Conservation (phyloP, 2,113 vertebrate genomes). For the Coptodon rendalli region DNA sequence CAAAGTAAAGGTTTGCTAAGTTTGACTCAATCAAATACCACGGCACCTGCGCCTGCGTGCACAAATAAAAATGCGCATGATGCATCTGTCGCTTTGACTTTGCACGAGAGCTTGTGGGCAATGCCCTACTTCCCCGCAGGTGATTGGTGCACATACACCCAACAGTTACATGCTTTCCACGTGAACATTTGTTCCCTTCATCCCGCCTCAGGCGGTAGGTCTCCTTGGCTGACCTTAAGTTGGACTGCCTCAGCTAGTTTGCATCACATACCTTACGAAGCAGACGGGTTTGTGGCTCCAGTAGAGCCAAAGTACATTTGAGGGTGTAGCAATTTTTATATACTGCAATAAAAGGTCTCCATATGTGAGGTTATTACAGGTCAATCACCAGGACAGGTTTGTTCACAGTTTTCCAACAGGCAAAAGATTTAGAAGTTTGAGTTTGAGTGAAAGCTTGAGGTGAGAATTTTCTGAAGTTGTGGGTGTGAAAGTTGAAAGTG, state of each 20-base stretch:
- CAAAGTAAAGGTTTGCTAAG: not conserved
- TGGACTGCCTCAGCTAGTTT: conserved; percentile 46
- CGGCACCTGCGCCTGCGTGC: not conserved
- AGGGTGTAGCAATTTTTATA: not conserved
- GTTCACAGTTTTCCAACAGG: not conserved
- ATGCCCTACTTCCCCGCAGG: conserved; percentile 8
- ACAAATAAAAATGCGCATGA: not conserved
- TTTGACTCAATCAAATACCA: not conserved
- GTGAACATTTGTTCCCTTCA: conserved; percentile 15
- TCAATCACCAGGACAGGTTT: not conserved
- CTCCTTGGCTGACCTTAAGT: conserved; percentile 55
- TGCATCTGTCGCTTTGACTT: conserved; percentile 27
- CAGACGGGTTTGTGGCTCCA: conserved; percentile 6
- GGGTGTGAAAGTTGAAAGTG: not conserved
- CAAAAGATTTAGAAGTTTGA: not conserved
- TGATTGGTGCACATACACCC: not conserved
- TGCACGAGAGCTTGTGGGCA: not conserved
- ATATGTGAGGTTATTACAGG: conserved; percentile 8
- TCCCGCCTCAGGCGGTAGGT: conserved; percentile 28
- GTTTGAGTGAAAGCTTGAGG: not conserved
- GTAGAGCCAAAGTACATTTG: not conserved
- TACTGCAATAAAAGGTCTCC: not conserved
- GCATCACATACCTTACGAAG: conserved; percentile 40
- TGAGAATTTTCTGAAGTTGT: not conserved
- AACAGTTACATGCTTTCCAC: not conserved